These are phyloP conservation scores for Pectinophora gossypiella DNA, from an alignment of 1,140 invertebrate genomes.

Conservation along the genomic window DNA sequence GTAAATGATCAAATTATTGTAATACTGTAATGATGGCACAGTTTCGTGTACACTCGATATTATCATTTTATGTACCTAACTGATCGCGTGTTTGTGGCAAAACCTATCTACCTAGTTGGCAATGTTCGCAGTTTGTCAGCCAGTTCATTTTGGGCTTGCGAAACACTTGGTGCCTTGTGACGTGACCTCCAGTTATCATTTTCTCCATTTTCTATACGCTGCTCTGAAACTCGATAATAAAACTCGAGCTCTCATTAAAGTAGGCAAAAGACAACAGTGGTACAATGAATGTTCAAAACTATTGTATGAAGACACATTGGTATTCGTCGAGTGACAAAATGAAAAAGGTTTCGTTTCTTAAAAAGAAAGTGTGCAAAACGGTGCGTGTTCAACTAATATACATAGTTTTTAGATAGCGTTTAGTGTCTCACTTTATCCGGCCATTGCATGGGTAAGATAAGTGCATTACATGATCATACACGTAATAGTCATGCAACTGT, in stretches of 20 bases:
- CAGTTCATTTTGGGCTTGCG: constrained; percentile 50
- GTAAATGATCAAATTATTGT: too few species aligned
- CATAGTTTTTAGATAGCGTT: constrained; percentile 11
- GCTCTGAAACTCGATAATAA: background rate
- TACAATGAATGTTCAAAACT: too few species aligned
- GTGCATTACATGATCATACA: too few species aligned
- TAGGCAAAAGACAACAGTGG: too few species aligned
- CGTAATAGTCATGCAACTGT: too few species aligned
- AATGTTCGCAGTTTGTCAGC: constrained; percentile 45
- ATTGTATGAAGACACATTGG: too few species aligned
- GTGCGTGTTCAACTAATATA: constrained; percentile 32
- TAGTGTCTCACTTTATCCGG: constrained; percentile 20
- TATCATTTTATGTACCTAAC: constrained; percentile 28
- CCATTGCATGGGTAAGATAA: background rate
- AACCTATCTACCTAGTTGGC: constrained; percentile 44
- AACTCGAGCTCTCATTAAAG: too few species aligned
- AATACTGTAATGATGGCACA: background rate
- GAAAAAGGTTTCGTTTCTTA: constrained; percentile 45
- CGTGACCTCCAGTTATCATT: constrained; percentile 8
- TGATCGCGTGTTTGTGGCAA: constrained; percentile 58
- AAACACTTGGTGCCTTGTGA: constrained; percentile 38
- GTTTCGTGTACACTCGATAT: constrained; percentile 44
- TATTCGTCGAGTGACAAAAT: too few species aligned
- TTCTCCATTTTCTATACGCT: background rate
- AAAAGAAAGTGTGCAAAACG: constrained; percentile 53